A percentile compares a stretch with the other conserved stretches of the same genome.
Evolutionary conservation across 2,888 invertebrate genomes (phyloP).

Genomic region (Macroteleia sp.): DNA sequence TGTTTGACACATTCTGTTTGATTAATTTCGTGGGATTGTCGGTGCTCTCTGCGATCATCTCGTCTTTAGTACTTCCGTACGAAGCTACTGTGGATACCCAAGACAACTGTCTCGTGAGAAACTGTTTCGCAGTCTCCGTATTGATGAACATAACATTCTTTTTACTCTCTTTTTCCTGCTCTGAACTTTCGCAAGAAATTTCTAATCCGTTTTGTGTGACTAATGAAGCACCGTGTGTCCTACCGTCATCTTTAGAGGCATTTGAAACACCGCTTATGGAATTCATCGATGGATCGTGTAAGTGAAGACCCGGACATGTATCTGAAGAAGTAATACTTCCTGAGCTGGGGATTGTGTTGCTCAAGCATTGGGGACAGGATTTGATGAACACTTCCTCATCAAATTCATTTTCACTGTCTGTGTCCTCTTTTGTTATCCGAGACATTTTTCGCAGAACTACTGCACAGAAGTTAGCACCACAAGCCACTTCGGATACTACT

Average conservation of each 20-base stretch:
- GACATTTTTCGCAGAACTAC: slow-evolving; percentile 88
- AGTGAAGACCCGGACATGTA: slow-evolving; percentile 87
- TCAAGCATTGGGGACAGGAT: slow-evolving; percentile 87
- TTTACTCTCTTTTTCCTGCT: slow-evolving; percentile 81
- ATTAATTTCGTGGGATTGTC: slow-evolving; percentile 87
- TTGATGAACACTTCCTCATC: slow-evolving; percentile 88
- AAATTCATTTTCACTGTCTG: slow-evolving; percentile 86
- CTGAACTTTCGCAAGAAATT: slow-evolving; percentile 49
- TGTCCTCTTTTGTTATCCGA: slow-evolving; percentile 82
- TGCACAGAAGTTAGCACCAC: slow-evolving; percentile 91
- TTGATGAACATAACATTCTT: slow-evolving; percentile 90
- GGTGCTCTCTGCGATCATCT: slow-evolving; percentile 87
- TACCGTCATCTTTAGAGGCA: slow-evolving; percentile 84
- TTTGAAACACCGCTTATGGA: slow-evolving; percentile 85
- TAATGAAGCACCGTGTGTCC: slow-evolving; percentile 72
- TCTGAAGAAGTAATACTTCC: slow-evolving; percentile 86
- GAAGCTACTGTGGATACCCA: slow-evolving; percentile 90
- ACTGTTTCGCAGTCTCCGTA: slow-evolving; percentile 91
- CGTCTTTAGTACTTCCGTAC: slow-evolving; percentile 86
- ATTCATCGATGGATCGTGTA: slow-evolving; percentile 86
- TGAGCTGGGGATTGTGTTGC: slow-evolving; percentile 73
- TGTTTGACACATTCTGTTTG: slow-evolving; percentile 90
- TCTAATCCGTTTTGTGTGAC: slow-evolving; percentile 52
- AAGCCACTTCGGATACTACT: slow-evolving; percentile 88
- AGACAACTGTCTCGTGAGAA: slow-evolving; percentile 89